Evolutionary conservation across 2,888 invertebrate genomes (phyloP).

Genomic region (Agrotis ipsilon): DNA sequence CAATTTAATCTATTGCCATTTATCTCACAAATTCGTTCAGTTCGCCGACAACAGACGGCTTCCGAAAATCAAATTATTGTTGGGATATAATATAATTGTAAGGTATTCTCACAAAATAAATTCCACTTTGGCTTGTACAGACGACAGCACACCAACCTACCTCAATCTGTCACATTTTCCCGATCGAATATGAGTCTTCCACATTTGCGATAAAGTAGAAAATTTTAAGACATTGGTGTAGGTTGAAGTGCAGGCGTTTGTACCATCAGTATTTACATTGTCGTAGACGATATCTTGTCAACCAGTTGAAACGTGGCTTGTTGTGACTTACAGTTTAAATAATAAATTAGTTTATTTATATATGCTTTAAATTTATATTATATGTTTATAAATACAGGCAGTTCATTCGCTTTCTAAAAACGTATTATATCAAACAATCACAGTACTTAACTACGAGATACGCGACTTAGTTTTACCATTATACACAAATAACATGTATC

Average conservation of each 20-base stretch:
- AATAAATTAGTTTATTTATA: slow-evolving; percentile 4
- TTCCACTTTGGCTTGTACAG: too few relatives aligned
- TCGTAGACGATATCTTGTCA: neutral
- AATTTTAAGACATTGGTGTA: too few relatives aligned
- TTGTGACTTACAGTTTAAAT: neutral
- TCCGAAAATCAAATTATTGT: neutral
- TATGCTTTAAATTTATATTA: neutral
- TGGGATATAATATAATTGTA: neutral
- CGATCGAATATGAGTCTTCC: too few relatives aligned
- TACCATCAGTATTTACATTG: slow-evolving; percentile 1
- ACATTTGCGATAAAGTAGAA: too few relatives aligned
- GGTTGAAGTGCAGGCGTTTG: too few relatives aligned
- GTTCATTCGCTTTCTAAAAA: slow-evolving; percentile 30
- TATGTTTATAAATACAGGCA: slow-evolving; percentile 24
- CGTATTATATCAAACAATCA: slow-evolving; percentile 42
- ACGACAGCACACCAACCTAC: too few relatives aligned
- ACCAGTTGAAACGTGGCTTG: neutral
- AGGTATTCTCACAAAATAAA: neutral
- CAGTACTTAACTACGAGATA: slow-evolving; percentile 47
- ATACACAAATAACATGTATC: slow-evolving; percentile 41
- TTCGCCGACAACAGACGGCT: neutral
- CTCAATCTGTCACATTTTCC: too few relatives aligned
- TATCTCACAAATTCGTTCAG: neutral
- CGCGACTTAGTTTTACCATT: neutral
- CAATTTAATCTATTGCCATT: neutral